phyloP scores from a whole-genome alignment of 2,797 vertebrate genomes.

The Eidolon dupreanum region DNA sequence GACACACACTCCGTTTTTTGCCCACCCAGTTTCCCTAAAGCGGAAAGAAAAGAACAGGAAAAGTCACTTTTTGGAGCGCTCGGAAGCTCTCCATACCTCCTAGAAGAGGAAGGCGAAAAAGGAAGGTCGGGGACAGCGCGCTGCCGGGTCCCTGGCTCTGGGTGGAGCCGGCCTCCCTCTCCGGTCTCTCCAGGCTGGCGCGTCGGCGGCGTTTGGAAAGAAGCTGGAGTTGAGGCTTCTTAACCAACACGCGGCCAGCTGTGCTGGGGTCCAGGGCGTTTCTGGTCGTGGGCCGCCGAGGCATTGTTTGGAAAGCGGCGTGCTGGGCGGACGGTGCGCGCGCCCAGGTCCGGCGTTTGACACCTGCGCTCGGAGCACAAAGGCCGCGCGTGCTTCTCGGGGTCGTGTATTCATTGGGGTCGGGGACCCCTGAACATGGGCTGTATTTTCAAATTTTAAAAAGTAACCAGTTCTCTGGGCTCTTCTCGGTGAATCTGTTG shows the following conservation, averaged over 20 bases:
- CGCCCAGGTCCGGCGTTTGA: background rate
- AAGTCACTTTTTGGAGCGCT: background rate
- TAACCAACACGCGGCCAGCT: rapidly evolving
- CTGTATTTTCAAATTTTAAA: background rate
- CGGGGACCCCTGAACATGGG: background rate
- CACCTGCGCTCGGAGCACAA: conserved; percentile 50
- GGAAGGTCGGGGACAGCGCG: background rate
- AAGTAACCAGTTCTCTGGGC: background rate
- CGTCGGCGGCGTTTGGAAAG: background rate
- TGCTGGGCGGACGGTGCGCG: background rate
- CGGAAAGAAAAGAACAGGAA: background rate
- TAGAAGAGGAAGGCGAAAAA: background rate
- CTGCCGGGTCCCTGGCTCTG: too few relatives aligned
- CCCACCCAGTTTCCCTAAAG: background rate
- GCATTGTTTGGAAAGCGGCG: background rate
- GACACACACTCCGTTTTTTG: background rate
- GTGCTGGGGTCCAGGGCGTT: background rate
- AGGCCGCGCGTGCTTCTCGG: background rate
- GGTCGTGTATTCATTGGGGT: rapidly evolving
- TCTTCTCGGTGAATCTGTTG: background rate
- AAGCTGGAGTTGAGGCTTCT: background rate
- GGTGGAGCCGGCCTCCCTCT: too few relatives aligned
- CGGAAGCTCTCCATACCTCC: background rate
- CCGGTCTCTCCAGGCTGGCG: background rate
- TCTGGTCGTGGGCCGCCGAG: background rate